Base-by-base conservation (phyloP, 2,113 vertebrate species). In the Solea senegalensis region DNA sequence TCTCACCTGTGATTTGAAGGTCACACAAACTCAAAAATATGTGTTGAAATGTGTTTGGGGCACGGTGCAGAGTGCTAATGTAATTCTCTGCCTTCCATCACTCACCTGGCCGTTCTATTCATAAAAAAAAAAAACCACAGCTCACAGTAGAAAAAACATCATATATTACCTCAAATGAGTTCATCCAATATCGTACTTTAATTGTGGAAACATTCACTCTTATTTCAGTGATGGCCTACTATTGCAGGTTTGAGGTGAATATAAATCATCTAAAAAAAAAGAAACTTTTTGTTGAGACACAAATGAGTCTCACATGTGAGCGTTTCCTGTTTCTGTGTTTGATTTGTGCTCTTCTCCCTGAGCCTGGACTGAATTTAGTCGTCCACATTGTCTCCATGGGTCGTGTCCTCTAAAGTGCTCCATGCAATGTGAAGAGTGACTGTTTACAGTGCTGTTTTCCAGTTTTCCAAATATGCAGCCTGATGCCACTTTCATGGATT, bases 311-410 rank as follows among this genome's bases (percentile, higher is more conserved):
- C 27, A 50, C 51, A 58, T 48, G 0, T 26, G 6, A 41, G 48
- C 4, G 43, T 53, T 77, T 79, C 65, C 65, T 8, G 65, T 21
- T 58, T 53, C 34, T 44, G 50, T 68, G 78, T 65, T 54, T 45
- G 39, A 79, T 72, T 80, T 72, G 41, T 14, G 51, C 28, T 64
- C 0, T 0, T 69, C 60, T 39, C 45, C 4, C 6, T 54, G 67
- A 50, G 51, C 5, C 54, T 34, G 2, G 2, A 34, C 12, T 66
- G 34, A 49, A 46, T 56, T 64, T 63, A 43, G 11, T 26, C 46
- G 14, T 69, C 44, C 3, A 80, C 81, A 82, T 71, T 14, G 28
- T 71, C 66, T 68, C 50, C 85, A 82, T 26, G 16, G 34, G 34
- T 34, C 34, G 5, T 86, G 81, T 85, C 21, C 27, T 72, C 5